Evolutionary conservation across 64 coral and sea anemone species (phyloP).

Genomic region (Stichodactyla mertensii): DNA sequence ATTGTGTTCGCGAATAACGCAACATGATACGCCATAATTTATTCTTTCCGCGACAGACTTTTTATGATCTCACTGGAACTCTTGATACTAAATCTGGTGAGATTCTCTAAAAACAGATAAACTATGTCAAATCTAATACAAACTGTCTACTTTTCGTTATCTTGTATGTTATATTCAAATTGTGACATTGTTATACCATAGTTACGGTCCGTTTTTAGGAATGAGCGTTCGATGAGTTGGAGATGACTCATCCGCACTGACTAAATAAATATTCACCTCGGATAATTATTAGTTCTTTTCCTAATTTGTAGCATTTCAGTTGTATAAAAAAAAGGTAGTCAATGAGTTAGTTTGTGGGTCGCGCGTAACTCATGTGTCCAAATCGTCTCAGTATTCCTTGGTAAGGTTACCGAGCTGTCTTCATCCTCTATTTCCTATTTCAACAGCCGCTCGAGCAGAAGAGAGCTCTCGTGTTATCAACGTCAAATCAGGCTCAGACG

Average conservation of each 20-base stretch:
- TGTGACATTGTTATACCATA: background rate
- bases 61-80: background rate
- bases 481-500: conserved; percentile 74
- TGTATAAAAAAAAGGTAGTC: conserved; percentile 20
- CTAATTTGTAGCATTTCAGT: conserved; percentile 13
- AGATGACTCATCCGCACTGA: background rate
- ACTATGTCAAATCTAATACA: background rate
- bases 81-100: background rate
- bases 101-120: background rate
- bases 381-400: background rate
- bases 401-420: background rate
- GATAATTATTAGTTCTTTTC: background rate
- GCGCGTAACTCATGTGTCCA: background rate
- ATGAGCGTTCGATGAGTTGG: background rate
- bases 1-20: background rate
- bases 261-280: background rate
- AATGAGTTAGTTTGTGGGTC: background rate
- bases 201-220: background rate
- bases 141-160: background rate
- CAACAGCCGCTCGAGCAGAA: conserved; percentile 18
- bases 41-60: background rate
- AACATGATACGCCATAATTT: conserved; percentile 3
- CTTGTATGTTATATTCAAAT: background rate
- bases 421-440: background rate
- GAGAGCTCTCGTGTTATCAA: conserved; percentile 21